phyloP scores from a whole-genome alignment of 2,113 vertebrate species.

The Delphinapterus leucas region DNA sequence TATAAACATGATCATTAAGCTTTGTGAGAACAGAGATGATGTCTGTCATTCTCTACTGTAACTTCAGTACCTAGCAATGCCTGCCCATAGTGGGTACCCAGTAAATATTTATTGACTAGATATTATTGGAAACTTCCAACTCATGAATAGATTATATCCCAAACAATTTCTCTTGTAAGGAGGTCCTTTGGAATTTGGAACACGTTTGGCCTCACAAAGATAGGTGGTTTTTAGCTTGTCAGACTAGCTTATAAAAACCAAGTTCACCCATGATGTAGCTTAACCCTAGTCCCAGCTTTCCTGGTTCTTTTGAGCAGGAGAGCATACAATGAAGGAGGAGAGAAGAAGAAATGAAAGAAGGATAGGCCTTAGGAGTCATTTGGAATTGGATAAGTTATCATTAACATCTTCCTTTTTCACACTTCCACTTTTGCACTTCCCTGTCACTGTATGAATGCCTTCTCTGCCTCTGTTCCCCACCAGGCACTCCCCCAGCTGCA shows the following conservation, averaged over 20 bases:
- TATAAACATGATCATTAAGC: neutral
- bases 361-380: neutral
- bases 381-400: neutral
- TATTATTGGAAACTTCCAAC: neutral
- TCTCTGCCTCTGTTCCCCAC: neutral
- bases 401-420: neutral
- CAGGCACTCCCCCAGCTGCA: neutral
- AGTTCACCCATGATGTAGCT: neutral
- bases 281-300: neutral
- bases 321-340: neutral
- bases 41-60: neutral
- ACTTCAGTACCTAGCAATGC: neutral
- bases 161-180: neutral
- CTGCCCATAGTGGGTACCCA: neutral
- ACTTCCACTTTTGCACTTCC: neutral
- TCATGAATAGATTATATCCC: neutral
- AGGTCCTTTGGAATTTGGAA: neutral
- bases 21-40: neutral
- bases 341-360: neutral
- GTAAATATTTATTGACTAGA: neutral
- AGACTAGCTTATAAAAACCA: neutral
- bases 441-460: neutral
- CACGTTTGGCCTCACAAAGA: neutral
- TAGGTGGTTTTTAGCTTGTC: slow-evolving; percentile 1
- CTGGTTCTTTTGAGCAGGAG: neutral